Evolutionary conservation across 2,797 vertebrate genomes (phyloP).

Genomic region (Falco naumanni): DNA sequence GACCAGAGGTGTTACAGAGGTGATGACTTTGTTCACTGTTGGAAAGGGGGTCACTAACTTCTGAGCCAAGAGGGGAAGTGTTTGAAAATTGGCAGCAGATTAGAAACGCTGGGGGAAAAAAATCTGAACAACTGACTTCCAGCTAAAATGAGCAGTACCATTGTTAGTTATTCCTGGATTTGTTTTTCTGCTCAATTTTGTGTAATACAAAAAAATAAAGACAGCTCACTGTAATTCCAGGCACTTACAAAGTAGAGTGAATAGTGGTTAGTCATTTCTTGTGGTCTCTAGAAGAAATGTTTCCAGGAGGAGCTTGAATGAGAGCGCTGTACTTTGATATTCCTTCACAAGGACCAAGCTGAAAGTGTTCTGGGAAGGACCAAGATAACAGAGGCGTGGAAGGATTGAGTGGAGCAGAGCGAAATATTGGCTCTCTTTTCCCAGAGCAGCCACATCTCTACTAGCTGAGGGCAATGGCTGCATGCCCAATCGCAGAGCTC

Average conservation of each 20-base stretch:
- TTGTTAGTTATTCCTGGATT: constrained; percentile 58
- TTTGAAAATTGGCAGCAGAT: constrained; percentile 56
- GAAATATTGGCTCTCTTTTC: neutral
- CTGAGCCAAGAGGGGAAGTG: constrained; percentile 45
- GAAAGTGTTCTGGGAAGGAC: neutral
- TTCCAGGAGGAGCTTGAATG: neutral
- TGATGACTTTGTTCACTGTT: constrained; percentile 8
- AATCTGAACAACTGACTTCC: neutral
- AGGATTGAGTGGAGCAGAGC: neutral
- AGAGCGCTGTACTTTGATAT: neutral
- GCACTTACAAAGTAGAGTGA: neutral
- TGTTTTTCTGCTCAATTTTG: neutral
- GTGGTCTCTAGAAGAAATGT: neutral
- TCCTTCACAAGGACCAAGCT: neutral
- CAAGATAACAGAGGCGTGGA: neutral
- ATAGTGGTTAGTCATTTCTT: neutral
- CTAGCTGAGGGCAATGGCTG: neutral
- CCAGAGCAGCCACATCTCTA: neutral
- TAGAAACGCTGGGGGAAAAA: neutral
- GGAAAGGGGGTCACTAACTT: constrained; percentile 13
- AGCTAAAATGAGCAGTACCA: constrained; percentile 9
- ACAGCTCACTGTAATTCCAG: neutral
- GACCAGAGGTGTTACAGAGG: neutral
- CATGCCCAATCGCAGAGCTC: neutral
- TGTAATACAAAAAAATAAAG: neutral